Base-by-base conservation (phyloP, 1,140 invertebrate species). In the Latrodectus geometricus region DNA sequence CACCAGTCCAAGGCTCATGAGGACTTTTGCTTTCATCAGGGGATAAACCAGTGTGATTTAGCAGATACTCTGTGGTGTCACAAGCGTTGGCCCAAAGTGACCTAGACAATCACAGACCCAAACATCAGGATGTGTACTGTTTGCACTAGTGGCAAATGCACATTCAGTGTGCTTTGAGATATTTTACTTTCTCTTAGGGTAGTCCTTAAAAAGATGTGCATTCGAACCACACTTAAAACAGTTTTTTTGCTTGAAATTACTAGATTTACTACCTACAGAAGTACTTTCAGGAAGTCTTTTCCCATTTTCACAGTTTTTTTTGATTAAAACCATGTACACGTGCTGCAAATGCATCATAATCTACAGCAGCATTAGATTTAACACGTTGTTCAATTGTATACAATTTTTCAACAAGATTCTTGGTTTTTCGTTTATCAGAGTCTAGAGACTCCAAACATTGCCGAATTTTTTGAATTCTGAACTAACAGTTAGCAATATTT, bases 221-320 rank as follows among this genome's bases (percentile, higher is more conserved):
- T 15, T 74, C 49, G 23, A 49, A 15, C 21, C 21, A 20, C 72
- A 74, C n/a, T 48, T n/a, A n/a, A n/a, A n/a, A 74, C 49, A 74
- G 35, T 52, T 48, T 15, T 74, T 74, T 69, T 74, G 23, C n/a
- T 74, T 52, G 35, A 20, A 48, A 74, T 3, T 49, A n/a, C n/a
- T 12, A 48, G n/a, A 17, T 74, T 74, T 49, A 52, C 17, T 12
- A 74, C 49, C 35, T 49, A 35, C 14, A 48, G 9, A 8, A 74
- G 35, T 17, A 8, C 14, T 74, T 74, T 74, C 72, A 48, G 23
- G 72, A 74, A 52, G 15, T 69, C 20, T 20, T 69, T 69, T 12
- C 66, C 14, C 72, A 74, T 74, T 48, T 74, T 74, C 72, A 74
- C 8, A n/a, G n/a, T n/a, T n/a, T 17, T 74, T 74, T 74, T 52